phyloP scores from a whole-genome alignment of 2,113 vertebrate species.

The Microtus ochrogaster region DNA sequence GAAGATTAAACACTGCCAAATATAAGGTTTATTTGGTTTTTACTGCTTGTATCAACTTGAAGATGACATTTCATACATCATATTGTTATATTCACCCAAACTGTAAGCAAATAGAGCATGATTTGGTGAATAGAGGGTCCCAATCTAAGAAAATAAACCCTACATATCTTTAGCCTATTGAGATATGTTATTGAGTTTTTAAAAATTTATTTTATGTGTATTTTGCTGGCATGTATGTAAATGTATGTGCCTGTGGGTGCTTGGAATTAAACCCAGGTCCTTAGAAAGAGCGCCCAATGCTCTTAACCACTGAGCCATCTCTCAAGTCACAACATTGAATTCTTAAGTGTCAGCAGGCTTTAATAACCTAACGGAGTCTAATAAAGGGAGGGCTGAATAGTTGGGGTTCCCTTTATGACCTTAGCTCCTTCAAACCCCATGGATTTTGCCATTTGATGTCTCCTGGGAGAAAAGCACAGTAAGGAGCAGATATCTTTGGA shows the following conservation, averaged over 20 bases:
- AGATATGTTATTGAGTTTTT: background rate
- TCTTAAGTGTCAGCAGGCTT: background rate
- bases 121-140: background rate
- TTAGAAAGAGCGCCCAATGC: background rate
- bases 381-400: background rate
- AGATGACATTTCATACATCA: background rate
- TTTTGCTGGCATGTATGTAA: background rate
- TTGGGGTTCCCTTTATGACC: background rate
- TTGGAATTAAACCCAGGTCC: background rate
- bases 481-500: background rate
- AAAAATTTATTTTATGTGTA: background rate
- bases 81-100: background rate
- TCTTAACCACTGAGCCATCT: background rate
- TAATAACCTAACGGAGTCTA: background rate
- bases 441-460: background rate
- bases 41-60: background rate
- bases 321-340: background rate
- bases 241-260: background rate
- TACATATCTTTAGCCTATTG: background rate
- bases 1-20: background rate
- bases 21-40: background rate
- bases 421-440: too few relatives aligned
- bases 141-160: background rate
- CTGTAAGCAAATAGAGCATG: background rate
- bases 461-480: background rate